These are phyloP conservation scores for Zophobas atratus DNA, from an alignment of 1,140 invertebrate species.

Conservation along the genomic window DNA sequence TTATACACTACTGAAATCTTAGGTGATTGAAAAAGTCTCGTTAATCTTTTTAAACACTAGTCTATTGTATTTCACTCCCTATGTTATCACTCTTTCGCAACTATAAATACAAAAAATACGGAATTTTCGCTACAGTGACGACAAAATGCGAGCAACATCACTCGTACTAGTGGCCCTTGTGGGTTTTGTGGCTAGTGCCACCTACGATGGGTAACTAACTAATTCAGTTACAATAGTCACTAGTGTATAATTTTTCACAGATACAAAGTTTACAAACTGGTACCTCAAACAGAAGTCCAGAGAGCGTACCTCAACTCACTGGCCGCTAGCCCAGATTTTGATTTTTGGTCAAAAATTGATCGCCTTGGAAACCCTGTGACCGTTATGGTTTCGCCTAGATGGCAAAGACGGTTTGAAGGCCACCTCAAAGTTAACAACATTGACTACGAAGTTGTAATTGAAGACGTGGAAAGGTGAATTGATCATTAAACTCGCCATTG, in stretches of 20 bases:
- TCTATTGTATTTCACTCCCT: too few relatives aligned
- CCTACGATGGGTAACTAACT: constrained; percentile 39
- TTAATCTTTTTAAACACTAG: too few relatives aligned
- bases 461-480: constrained; percentile 52
- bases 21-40: too few relatives aligned
- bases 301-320: constrained; percentile 15
- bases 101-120: background rate
- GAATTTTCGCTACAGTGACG: background rate
- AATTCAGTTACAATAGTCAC: background rate
- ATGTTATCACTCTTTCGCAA: background rate
- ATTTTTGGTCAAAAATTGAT: constrained; percentile 40
- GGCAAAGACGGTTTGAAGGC: constrained; percentile 27
- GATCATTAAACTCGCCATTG: background rate
- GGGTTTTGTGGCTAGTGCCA: constrained; percentile 18
- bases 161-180: constrained; percentile 15
- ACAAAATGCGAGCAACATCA: background rate
- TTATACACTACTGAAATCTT: too few relatives aligned
- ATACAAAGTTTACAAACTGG: constrained; percentile 52
- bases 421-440: constrained; percentile 33
- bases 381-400: constrained; percentile 44
- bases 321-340: constrained; percentile 21
- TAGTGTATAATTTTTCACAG: constrained; percentile 3
- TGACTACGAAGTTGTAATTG: constrained; percentile 34
- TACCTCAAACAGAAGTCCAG: constrained; percentile 38
- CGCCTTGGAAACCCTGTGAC: constrained; percentile 25